These are phyloP conservation scores for Metopia argyrocephala DNA, from an alignment of 2,888 invertebrate species.

Conservation along the genomic window DNA sequence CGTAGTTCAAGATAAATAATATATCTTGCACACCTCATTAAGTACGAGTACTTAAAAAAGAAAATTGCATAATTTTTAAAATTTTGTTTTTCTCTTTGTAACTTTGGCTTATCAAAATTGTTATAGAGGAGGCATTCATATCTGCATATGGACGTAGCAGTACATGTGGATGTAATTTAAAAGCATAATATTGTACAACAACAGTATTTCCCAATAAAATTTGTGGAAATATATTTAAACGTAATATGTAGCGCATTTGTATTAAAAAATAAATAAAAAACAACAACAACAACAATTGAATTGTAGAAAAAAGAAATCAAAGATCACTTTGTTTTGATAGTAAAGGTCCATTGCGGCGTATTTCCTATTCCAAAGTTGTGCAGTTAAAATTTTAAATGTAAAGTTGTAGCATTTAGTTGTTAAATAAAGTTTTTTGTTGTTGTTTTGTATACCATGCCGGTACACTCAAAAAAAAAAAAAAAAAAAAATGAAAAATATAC, in stretches of 20 bases:
- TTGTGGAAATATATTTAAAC: background rate
- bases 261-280: constrained; percentile 16
- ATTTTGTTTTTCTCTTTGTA: background rate
- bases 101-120: background rate
- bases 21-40: constrained; percentile 45
- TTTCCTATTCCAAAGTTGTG: constrained; percentile 67
- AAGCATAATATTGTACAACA: constrained; percentile 58
- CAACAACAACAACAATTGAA: background rate
- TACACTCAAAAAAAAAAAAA: constrained; percentile 28
- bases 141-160: constrained; percentile 12
- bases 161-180: constrained; percentile 48
- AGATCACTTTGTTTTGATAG: constrained; percentile 72
- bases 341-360: constrained; percentile 73
- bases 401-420: constrained; percentile 45
- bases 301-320: constrained; percentile 38
- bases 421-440: constrained; percentile 18
- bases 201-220: constrained; percentile 23
- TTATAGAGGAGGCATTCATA: no score
- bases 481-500: constrained; percentile 13
- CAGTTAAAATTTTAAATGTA: constrained; percentile 54
- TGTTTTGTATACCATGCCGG: no score
- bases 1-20: background rate
- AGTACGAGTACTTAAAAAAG: constrained; percentile 15
- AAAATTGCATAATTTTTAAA: constrained; percentile 15
- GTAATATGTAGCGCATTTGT: background rate